Conservation (phyloP, 2,888 invertebrate genomes). For the Synanthedon tipuliformis region DNA sequence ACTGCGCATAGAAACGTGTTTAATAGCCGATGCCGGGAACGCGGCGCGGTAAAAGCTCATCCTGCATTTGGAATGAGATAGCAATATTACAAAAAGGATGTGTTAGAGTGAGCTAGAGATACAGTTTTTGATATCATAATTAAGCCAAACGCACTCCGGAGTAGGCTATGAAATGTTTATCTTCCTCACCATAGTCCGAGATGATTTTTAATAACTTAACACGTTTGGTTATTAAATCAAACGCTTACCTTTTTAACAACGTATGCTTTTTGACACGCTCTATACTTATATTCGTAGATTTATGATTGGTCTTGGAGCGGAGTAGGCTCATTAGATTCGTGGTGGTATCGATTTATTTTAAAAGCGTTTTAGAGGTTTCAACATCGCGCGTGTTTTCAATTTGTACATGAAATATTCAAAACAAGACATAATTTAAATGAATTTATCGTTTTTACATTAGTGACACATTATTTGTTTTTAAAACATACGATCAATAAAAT, state of each 20-base stretch:
- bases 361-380: too few relatives aligned
- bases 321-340: too few relatives aligned
- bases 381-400: too few relatives aligned
- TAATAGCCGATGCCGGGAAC: slow-evolving; percentile 53
- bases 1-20: slow-evolving; percentile 65
- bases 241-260: slow-evolving; percentile 23
- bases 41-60: slow-evolving; percentile 32
- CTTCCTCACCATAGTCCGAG: slow-evolving; percentile 44
- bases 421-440: too few relatives aligned
- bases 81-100: slow-evolving; percentile 25
- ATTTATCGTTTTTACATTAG: too few relatives aligned
- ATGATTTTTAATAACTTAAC: slow-evolving; percentile 49
- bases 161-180: slow-evolving; percentile 55
- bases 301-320: too few relatives aligned
- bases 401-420: too few relatives aligned
- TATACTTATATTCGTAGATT: neutral
- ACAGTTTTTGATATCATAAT: slow-evolving; percentile 66
- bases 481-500: too few relatives aligned
- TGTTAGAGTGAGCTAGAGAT: slow-evolving; percentile 35
- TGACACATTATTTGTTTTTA: too few relatives aligned
- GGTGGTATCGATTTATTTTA: too few relatives aligned
- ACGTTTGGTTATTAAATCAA: slow-evolving; percentile 42
- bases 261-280: slow-evolving; percentile 24
- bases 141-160: slow-evolving; percentile 33
- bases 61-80: slow-evolving; percentile 40